Percentiles rank a stretch among this genome's conserved stretches.
Conservation (phyloP, 2,888 invertebrate species). For the Mythimna loreyi region DNA sequence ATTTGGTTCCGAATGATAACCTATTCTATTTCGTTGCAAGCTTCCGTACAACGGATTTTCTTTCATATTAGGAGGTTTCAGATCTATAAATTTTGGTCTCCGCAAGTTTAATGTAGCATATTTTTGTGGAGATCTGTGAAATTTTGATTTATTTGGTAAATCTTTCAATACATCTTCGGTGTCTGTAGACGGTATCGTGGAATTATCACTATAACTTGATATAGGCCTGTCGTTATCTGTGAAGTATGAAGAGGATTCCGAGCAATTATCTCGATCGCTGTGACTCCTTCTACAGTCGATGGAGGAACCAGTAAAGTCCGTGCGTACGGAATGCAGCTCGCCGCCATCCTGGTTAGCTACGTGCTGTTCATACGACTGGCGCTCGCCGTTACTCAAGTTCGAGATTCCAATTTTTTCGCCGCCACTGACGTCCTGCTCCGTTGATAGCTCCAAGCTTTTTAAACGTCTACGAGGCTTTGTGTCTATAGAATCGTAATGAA, state of each 20-base stretch:
- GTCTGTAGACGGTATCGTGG: constrained; percentile 88
- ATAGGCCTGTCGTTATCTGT: constrained; percentile 89
- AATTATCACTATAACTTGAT: constrained; percentile 89
- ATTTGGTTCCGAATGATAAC: constrained; percentile 89
- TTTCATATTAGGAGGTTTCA: constrained; percentile 77
- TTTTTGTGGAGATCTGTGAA: constrained; percentile 88
- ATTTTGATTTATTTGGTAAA: constrained; percentile 87
- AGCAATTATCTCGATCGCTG: constrained; percentile 89
- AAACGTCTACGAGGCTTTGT: constrained; percentile 87
- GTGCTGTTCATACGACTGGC: constrained; percentile 82
- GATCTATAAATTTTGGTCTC: constrained; percentile 87
- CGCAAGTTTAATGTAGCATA: constrained; percentile 87
- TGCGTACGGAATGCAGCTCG: constrained; percentile 87
- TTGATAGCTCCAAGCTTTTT: constrained; percentile 83
- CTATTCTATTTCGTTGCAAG: constrained; percentile 85
- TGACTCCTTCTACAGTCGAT: constrained; percentile 87
- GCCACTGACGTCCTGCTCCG: constrained; percentile 76
- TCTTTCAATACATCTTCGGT: constrained; percentile 88
- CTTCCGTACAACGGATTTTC: constrained; percentile 84
- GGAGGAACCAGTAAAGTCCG: constrained; percentile 84
- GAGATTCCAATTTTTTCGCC: constrained; percentile 81
- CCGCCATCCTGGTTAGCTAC: constrained; percentile 82
- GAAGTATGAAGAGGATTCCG: constrained; percentile 88
- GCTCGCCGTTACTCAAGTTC: constrained; percentile 84
- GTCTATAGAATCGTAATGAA: constrained; percentile 88